Conservation (phyloP, 1,140 invertebrate genomes). For the Ladona fulva region DNA sequence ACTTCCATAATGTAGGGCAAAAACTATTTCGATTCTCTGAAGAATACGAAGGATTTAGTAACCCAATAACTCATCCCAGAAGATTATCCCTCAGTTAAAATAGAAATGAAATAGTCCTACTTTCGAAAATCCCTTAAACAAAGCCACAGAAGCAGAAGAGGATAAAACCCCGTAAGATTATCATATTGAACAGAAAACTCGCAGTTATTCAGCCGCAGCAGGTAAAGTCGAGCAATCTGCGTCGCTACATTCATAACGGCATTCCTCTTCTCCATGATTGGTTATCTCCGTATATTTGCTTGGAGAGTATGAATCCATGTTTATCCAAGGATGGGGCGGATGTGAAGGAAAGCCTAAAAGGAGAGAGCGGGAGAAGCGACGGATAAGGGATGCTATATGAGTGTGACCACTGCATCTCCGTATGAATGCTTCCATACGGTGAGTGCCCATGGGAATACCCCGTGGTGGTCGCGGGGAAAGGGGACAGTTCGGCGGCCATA, state of each 20-base stretch:
- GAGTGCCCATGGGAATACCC: neutral
- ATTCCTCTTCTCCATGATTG: neutral
- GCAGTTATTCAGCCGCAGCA: neutral
- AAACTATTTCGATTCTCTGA: too few relatives aligned
- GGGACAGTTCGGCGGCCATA: neutral
- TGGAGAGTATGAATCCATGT: constrained; percentile 1
- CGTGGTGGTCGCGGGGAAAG: neutral
- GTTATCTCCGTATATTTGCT: neutral
- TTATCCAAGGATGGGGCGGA: neutral
- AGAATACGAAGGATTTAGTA: too few relatives aligned
- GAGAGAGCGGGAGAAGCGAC: neutral
- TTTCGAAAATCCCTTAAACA: too few relatives aligned
- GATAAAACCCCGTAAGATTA: too few relatives aligned
- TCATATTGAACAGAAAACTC: too few relatives aligned
- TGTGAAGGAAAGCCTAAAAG: neutral
- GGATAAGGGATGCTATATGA: neutral
- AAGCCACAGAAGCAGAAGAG: too few relatives aligned
- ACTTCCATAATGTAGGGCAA: too few relatives aligned
- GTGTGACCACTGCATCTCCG: neutral
- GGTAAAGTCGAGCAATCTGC: neutral
- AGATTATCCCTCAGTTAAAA: too few relatives aligned
- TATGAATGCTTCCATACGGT: neutral
- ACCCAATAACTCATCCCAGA: too few relatives aligned
- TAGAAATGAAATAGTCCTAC: too few relatives aligned
- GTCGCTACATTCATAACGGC: neutral